Percentiles rank a stretch among this genome's conserved stretches.
These are phyloP conservation scores for Hypsibius dujardini DNA, from an alignment of 1,140 invertebrate species.

Conservation along the genomic window DNA sequence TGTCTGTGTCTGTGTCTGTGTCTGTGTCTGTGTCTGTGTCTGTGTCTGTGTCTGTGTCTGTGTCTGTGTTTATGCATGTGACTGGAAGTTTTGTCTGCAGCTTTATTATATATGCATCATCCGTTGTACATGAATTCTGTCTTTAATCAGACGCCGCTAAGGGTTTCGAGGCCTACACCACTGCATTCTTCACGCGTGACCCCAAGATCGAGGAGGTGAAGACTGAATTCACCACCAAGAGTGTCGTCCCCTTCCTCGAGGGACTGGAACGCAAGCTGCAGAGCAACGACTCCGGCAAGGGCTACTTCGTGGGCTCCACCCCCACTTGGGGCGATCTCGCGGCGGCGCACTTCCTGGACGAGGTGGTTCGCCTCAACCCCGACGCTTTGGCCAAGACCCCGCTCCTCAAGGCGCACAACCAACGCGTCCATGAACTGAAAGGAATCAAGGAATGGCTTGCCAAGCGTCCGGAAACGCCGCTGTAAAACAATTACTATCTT, in stretches of 20 bases:
- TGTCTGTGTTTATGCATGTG: too few relatives aligned
- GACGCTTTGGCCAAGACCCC: conserved; percentile 13
- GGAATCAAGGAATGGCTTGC: conserved; percentile 24
- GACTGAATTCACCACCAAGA: conserved; percentile 18
- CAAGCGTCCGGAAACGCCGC: conserved; percentile 22
- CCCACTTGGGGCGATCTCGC: conserved; percentile 47
- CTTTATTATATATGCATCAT: too few relatives aligned
- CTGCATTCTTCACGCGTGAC: conserved; percentile 23
- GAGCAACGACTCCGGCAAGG: conserved; percentile 20
- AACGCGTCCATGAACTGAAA: conserved; percentile 19
- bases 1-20: too few relatives aligned
- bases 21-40: too few relatives aligned
- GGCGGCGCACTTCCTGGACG: conserved; percentile 31
- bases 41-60: too few relatives aligned
- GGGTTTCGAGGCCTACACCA: not conserved
- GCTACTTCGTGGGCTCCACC: conserved; percentile 30
- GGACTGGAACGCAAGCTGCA: conserved; percentile 21
- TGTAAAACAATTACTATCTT: not conserved
- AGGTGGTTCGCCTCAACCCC: conserved; percentile 2
- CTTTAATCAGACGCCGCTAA: not conserved
- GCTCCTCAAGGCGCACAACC: conserved; percentile 7
- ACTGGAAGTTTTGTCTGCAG: too few relatives aligned
- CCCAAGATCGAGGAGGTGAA: conserved; percentile 25
- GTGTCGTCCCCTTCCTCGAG: conserved; percentile 19
- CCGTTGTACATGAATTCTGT: not conserved